Evolutionary conservation across 35 echinoderm and acorn worm genomes (phyloP), one percentile per base, ranked within the genome.

Genomic region (Hemicentrotus pulcherrimus): DNA sequence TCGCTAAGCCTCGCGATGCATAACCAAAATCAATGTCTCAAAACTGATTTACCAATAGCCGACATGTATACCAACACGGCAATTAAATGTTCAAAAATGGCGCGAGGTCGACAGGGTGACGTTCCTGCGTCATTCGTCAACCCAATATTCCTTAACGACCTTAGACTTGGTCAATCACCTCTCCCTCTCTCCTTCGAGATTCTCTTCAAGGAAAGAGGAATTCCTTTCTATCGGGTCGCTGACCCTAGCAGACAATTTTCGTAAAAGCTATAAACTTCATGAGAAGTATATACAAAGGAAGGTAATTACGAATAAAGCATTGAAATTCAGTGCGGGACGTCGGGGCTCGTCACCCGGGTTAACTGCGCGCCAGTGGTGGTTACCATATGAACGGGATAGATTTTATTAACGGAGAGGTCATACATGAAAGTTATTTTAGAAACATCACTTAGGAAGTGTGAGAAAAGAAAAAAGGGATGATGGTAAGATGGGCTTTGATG

Each of bases 221-320:
- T 78, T n/a, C 65, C 65, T n/a, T 78, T 78, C 65, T 4, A 28
- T 78, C 4, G 65, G 65, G 65, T 78, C 28, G 65, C 24, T 78
- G 65, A 78, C 65, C 65, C 65, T 78, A 78, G 22, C 65, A 78
- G 65, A 78, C 65, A 78, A 78, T 78, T 78, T 78, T 78, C 65
- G 65, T 78, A 78, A 78, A 30, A 5, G 65, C 65, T 28, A 28
- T 18, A 78, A 28, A 78, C 6, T n/a, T 78, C 65, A 78, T 78
- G 24, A 78, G 65, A 8, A n/a, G 19, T 78, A 78, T n/a, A 78
- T n/a, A 78, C 6, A 78, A 22, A 78, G 18, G 24, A 28, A 78
- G 35, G 35, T 28, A 78, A 78, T 22, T 55, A 78, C 19, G 19
- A 4, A 78, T 78, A 78, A 0, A 78, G 65, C 65, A 7, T 78